Percentiles rank a stretch among this genome's conserved stretches.
Evolutionary conservation across 2,888 invertebrate genomes (phyloP).

Genomic region (Macaria notata): DNA sequence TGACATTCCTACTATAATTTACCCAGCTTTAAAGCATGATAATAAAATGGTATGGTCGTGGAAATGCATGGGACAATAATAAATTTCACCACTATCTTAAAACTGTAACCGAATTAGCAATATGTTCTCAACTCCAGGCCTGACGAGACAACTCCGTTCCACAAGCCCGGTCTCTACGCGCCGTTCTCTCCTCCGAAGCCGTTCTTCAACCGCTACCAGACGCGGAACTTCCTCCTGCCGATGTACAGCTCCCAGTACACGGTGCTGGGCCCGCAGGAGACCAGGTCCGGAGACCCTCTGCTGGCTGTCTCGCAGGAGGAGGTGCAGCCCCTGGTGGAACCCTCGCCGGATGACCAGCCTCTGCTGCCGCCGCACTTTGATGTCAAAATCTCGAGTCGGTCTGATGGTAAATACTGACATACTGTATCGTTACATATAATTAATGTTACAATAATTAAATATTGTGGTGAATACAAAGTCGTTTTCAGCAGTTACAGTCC

Average conservation of each 20-base stretch:
- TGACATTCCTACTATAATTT: no score
- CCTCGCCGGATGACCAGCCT: constrained; percentile 49
- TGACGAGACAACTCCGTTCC: constrained; percentile 65
- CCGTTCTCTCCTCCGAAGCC: constrained; percentile 74
- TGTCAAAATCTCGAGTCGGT: constrained; percentile 55
- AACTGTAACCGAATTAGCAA: no score
- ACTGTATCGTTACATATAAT: no score
- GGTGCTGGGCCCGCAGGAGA: constrained; percentile 60
- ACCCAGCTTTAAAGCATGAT: no score
- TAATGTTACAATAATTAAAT: no score
- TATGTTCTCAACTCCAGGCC: constrained; percentile 44
- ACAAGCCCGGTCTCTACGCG: constrained; percentile 79
- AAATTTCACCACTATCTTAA: no score
- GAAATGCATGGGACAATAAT: no score
- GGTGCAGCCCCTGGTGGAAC: constrained; percentile 67
- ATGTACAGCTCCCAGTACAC: constrained; percentile 64
- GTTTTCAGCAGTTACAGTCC: no score
- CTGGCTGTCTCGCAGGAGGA: constrained; percentile 60
- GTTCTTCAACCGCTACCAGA: constrained; percentile 43
- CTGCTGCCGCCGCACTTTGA: constrained; percentile 63
- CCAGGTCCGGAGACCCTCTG: constrained; percentile 56
- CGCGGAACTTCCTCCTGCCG: constrained; percentile 61
- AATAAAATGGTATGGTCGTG: no score
- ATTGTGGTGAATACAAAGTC: no score
- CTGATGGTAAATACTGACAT: constrained; percentile 42